Evolutionary conservation across 2,113 vertebrate genomes (phyloP).

Genomic region (Campylorhamphus procurvoides): DNA sequence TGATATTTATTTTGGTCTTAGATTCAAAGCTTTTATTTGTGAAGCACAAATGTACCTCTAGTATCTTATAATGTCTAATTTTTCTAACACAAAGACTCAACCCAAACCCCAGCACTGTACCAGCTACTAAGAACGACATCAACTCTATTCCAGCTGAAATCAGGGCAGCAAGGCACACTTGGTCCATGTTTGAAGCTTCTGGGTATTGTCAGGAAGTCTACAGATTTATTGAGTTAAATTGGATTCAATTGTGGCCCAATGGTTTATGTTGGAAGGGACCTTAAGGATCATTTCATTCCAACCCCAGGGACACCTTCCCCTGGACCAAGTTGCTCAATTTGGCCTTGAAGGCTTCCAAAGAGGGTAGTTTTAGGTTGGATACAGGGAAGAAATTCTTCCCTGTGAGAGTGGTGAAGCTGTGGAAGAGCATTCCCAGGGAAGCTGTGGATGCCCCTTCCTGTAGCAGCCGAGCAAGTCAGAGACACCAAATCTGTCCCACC

Average conservation of each 20-base stretch:
- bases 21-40: neutral
- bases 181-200: neutral
- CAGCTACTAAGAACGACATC: neutral
- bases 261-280: neutral
- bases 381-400: neutral
- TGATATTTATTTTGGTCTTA: neutral
- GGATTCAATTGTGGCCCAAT: neutral
- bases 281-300: neutral
- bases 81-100: neutral
- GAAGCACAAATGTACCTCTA: neutral
- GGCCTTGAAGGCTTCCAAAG: neutral
- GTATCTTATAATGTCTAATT: neutral
- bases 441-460: neutral
- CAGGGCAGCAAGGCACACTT: neutral
- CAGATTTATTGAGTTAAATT: neutral
- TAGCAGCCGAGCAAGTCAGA: neutral
- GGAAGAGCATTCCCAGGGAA: neutral
- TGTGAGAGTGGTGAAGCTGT: neutral
- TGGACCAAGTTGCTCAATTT: neutral
- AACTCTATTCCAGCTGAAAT: neutral
- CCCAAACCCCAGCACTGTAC: neutral
- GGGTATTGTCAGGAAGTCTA: neutral
- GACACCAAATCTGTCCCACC: neutral
- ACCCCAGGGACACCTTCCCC: neutral
- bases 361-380: neutral